Evolutionary conservation across 2,113 vertebrate species (phyloP), one percentile per base, ranked within the genome.

Genomic region (Cygnus atratus): DNA sequence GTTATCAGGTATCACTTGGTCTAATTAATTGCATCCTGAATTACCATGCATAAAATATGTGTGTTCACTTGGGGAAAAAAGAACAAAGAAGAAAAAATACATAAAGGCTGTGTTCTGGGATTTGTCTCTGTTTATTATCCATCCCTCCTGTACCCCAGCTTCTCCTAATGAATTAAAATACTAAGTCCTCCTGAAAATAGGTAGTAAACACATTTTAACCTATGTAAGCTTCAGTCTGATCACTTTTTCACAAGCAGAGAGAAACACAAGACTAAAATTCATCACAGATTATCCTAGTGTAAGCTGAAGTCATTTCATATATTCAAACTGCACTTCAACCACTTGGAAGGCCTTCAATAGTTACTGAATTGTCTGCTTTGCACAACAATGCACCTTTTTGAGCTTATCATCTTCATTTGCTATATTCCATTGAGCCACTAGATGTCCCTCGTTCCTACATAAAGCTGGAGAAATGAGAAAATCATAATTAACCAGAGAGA

Each of bases 371-470:
- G 3, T 16, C 61, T 66, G 3, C 50, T 50, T n/a, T 5, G 52
- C 52, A 14, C 57, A 39, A 3, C 44, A 18, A 4, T 0, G 13
- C 5, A n/a, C 31, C 15, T 62, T 81, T 58, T 4, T 11, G 52
- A 54, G 76, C 20, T 18, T 3, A 31, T 16, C 3, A 31, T 52
- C 29, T 65, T 43, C 18, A 12, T 89, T 91, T 73, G 90, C 81
- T 58, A 8, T 77, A 41, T 73, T 68, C 31, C 22, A 2, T 16
- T 4, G 59, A 77, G 75, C 89, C 95, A 86, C 95, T 91, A 97
- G 96, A 92, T 95, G 96, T 91, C 95, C 90, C 44, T 91, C 74
- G 55, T 41, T 90, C 87, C 95, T 62, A 19, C n/a, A 12, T 12
- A 83, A 83, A 92, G 28, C 63, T 80, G 54, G 84, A 67, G 63